These are phyloP conservation scores for Psittacula derbiana DNA, from an alignment of 2,797 vertebrate species.

Conservation along the genomic window DNA sequence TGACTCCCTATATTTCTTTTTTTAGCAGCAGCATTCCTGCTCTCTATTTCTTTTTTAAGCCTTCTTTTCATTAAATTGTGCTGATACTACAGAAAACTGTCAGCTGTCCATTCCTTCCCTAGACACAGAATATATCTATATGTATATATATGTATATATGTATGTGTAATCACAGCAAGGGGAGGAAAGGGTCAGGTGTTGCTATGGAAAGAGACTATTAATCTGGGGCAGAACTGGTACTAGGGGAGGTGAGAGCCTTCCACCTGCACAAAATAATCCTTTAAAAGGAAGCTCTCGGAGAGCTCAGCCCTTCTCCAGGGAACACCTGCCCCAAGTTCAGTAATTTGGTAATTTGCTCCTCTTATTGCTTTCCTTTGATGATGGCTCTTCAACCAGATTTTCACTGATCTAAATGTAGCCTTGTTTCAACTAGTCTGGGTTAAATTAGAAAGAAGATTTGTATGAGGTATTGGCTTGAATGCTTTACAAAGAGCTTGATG, in stretches of 20 bases:
- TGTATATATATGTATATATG: slow-evolving; percentile 13
- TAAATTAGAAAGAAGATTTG: neutral
- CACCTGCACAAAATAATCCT: neutral
- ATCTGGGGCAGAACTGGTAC: neutral
- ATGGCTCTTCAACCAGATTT: neutral
- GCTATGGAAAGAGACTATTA: slow-evolving; percentile 45
- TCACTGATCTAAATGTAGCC: neutral
- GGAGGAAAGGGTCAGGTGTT: slow-evolving; percentile 43
- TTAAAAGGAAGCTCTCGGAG: neutral
- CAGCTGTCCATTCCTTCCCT: slow-evolving; percentile 10
- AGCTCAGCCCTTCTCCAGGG: neutral
- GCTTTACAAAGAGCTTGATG: neutral
- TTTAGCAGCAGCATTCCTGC: neutral
- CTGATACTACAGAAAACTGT: slow-evolving; percentile 17
- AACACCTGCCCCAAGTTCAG: neutral
- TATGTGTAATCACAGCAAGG: slow-evolving; percentile 28
- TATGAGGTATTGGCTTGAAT: neutral
- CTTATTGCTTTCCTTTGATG: neutral
- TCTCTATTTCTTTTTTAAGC: neutral
- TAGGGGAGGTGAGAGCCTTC: neutral
- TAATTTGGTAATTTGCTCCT: neutral
- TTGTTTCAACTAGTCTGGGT: neutral
- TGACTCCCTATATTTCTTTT: neutral
- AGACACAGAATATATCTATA: neutral
- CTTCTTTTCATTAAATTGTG: neutral